Evolutionary conservation across 2,797 vertebrate species (phyloP), one percentile per base, ranked within the genome.

Genomic region (Eospalax fontanierii): DNA sequence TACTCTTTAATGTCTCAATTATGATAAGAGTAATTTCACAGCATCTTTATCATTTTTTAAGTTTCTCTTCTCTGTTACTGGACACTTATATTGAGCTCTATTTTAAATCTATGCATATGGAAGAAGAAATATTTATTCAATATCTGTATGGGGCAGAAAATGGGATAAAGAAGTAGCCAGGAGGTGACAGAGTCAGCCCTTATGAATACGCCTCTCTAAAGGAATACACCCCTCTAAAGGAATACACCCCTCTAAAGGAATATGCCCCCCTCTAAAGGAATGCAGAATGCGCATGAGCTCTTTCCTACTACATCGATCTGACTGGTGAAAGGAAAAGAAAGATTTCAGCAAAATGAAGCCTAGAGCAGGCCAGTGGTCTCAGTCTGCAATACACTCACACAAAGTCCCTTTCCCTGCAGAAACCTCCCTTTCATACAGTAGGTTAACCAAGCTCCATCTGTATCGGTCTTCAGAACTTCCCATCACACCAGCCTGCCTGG

Each of bases 1-100:
- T 15, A 38, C 79, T 18, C 65, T 10, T 74, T 95, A 80, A 40
- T 86, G 78, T 93, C 92, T 93, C 74, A 79, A 14, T 81, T 89
- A 87, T 74, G 66, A 70, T 87, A 68, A n/a, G 33, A 61, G 28
- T 80, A 71, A 46, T 92, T 90, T 82, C 24, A 91, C 5, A 82
- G 66, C 21, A 38, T 84, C 83, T 71, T 83, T 78, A 54, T 73
- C 8, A 61, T 81, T 78, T 90, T 92, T 82, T 38, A 61, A 82
- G 28, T 35, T 83, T 21, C 43, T 89, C 28, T 88, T 90, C 16
- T 87, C 65, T 61, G 33, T 78, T 76, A 50, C 19, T 46, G 46
- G 35, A 14, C 46, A 59, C 11, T 87, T 81, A 71, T 33, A 40
- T 63, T 85, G 68, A 92, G 35, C 15, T 14, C 12, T 80, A 85